Evolutionary conservation across 2,797 vertebrate species (phyloP).

Genomic region (Acipenser transmontanus): DNA sequence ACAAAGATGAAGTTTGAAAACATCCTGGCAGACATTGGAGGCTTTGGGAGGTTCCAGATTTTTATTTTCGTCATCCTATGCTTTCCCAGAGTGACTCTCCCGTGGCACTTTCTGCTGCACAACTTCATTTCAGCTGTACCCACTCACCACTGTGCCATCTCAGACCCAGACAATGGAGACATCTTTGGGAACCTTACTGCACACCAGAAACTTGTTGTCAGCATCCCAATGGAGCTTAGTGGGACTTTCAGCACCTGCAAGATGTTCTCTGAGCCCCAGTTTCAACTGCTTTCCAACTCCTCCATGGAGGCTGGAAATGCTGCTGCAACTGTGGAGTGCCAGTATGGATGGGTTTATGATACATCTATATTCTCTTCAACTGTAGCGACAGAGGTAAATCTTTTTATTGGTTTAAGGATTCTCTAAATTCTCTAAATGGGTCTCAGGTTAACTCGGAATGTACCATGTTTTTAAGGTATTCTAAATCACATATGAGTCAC

Average conservation of each 20-base stretch:
- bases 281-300: constrained; percentile 46
- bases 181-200: constrained; percentile 60
- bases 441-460: not conserved
- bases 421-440: not conserved
- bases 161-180: constrained; percentile 36
- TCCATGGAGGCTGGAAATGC: constrained; percentile 25
- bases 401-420: not conserved
- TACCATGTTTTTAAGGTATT: not conserved
- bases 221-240: constrained; percentile 60
- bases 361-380: constrained; percentile 74
- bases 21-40: constrained; percentile 65
- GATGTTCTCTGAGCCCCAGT: constrained; percentile 63
- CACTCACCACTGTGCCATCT: constrained; percentile 68
- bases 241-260: constrained; percentile 69
- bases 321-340: constrained; percentile 48
- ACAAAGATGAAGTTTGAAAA: constrained; percentile 80
- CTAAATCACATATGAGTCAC: not conserved
- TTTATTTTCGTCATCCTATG: constrained; percentile 61
- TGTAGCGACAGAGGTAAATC: constrained; percentile 74
- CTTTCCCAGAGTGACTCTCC: constrained; percentile 66
- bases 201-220: constrained; percentile 52
- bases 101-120: constrained; percentile 80
- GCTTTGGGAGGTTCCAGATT: constrained; percentile 81
- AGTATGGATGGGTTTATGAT: constrained; percentile 78
- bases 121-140: constrained; percentile 79